Evolutionary conservation across 2,888 invertebrate species (phyloP).

Genomic region (Lamellibrachia satsuma): DNA sequence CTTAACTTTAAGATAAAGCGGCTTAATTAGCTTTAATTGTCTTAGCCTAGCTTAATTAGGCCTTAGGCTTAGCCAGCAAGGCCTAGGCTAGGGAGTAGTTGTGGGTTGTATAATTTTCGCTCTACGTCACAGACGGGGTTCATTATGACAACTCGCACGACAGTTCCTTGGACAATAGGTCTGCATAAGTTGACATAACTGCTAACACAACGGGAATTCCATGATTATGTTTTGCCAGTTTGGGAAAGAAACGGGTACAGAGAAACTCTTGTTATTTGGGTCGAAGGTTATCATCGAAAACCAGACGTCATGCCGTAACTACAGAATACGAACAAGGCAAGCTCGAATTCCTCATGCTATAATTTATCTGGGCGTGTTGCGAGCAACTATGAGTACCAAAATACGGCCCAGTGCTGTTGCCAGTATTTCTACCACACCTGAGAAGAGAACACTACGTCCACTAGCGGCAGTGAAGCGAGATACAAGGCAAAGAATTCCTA

Average conservation of each 20-base stretch:
- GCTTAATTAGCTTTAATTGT: too few relatives aligned
- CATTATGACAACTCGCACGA: too few relatives aligned
- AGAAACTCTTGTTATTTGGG: not conserved
- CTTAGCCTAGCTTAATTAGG: too few relatives aligned
- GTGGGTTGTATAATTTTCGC: too few relatives aligned
- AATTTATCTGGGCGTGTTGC: not conserved
- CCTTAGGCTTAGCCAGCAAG: too few relatives aligned
- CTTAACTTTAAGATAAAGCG: too few relatives aligned
- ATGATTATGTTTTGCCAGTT: too few relatives aligned
- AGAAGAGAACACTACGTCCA: not conserved
- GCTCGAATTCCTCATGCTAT: not conserved
- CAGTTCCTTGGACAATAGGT: too few relatives aligned
- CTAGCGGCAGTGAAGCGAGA: not conserved
- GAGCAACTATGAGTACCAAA: not conserved
- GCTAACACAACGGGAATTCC: too few relatives aligned
- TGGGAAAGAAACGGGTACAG: not conserved
- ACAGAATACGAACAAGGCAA: not conserved
- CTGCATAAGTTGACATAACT: too few relatives aligned
- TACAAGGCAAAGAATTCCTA: not conserved
- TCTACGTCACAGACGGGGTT: too few relatives aligned
- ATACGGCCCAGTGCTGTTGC: not conserved
- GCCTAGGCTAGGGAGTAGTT: too few relatives aligned
- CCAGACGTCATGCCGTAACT: slow-evolving; percentile 13
- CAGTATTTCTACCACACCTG: not conserved
- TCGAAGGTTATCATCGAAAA: not conserved